phyloP scores from a whole-genome alignment of 1,140 invertebrate genomes.

The Listronotus oregonensis region DNA sequence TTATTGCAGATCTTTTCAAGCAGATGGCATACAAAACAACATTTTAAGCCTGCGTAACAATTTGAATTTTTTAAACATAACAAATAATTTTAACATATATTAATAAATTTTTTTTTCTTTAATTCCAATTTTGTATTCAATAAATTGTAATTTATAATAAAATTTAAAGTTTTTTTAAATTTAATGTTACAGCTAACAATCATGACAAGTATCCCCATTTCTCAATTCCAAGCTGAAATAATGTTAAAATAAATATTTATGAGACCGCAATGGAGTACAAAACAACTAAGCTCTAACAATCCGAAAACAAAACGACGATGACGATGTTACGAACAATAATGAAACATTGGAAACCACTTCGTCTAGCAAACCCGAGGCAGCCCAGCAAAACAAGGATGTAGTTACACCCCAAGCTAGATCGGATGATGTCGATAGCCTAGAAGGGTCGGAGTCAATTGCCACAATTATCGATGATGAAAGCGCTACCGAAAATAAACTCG shows the following conservation, averaged over 20 bases:
- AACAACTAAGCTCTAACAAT: slow-evolving; percentile 84
- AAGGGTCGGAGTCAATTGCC: slow-evolving; percentile 68
- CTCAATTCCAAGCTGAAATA: no score
- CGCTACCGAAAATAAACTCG: slow-evolving; percentile 63
- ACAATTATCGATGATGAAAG: slow-evolving; percentile 65
- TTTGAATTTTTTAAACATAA: no score
- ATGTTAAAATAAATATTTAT: no score
- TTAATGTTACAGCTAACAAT: no score
- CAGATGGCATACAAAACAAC: slow-evolving; percentile 88
- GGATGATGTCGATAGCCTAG: slow-evolving; percentile 69
- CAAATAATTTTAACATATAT: no score
- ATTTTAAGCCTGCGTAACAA: slow-evolving; percentile 81
- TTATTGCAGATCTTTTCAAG: slow-evolving; percentile 64
- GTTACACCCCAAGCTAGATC: slow-evolving; percentile 50
- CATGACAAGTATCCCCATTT: no score
- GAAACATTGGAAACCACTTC: slow-evolving; percentile 58
- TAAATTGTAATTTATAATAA: no score
- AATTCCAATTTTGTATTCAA: no score
- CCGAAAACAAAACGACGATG: slow-evolving; percentile 69
- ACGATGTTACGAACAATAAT: slow-evolving; percentile 57
- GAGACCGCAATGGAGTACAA: no score
- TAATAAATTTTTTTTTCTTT: no score
- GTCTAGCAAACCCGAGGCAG: slow-evolving; percentile 32
- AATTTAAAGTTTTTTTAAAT: no score
- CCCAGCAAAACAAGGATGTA: slow-evolving; percentile 45